Conservation (phyloP, 2,113 vertebrate species). For the Lepidothrix coronata region DNA sequence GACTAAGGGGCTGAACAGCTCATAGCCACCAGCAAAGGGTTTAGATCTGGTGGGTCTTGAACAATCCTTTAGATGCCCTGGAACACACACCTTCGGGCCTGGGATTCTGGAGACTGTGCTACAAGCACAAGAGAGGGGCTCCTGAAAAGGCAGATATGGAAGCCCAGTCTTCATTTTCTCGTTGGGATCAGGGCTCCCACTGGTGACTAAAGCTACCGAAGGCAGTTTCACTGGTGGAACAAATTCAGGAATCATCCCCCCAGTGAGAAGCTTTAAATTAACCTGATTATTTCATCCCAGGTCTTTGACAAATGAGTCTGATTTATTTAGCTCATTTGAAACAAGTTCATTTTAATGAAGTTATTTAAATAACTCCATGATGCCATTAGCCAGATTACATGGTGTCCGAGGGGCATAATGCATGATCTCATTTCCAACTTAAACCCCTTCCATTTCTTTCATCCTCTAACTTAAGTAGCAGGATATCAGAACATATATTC, state of each 20-base stretch:
- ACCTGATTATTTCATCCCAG: constrained; percentile 59
- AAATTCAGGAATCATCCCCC: neutral
- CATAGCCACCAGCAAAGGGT: neutral
- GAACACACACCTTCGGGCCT: neutral
- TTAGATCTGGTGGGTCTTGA: neutral
- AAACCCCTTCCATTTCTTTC: constrained; percentile 53
- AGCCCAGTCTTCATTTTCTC: neutral
- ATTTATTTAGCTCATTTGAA: constrained; percentile 62
- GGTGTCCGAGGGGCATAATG: constrained; percentile 35
- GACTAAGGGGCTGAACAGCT: neutral
- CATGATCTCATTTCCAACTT: constrained; percentile 45
- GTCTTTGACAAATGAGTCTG: constrained; percentile 56
- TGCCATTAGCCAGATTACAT: constrained; percentile 58
- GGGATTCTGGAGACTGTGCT: neutral
- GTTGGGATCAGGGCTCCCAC: neutral
- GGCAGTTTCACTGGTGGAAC: neutral
- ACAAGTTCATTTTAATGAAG: constrained; percentile 64
- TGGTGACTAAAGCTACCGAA: neutral
- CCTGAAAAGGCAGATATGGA: neutral
- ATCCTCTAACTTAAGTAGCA: constrained; percentile 42
- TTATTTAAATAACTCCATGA: constrained; percentile 54
- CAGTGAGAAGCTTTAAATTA: constrained; percentile 48
- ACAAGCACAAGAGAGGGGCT: neutral
- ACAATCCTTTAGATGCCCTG: neutral
- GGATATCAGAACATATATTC: constrained; percentile 33